Percentiles rank a stretch among this genome's conserved stretches.
Conservation (phyloP, 2,113 vertebrate genomes). For the Rhipidura dahli region DNA sequence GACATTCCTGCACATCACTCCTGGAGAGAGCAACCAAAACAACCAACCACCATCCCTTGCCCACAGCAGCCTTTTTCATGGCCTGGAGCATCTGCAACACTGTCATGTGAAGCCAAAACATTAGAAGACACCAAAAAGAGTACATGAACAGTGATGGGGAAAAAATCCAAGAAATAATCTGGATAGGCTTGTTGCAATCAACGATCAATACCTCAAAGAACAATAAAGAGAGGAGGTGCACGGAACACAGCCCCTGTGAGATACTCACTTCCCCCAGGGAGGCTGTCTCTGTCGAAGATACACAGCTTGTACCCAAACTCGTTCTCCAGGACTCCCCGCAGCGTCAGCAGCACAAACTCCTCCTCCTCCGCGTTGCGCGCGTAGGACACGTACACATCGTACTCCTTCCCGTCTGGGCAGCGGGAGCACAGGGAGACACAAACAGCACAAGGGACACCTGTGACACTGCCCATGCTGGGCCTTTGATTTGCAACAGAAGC, state of each 20-base stretch:
- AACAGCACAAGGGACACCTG: neutral
- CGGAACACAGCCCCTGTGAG: neutral
- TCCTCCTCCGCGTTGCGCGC: conserved; percentile 92
- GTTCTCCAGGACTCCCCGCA: conserved; percentile 87
- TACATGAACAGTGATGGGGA: neutral
- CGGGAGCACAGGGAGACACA: neutral
- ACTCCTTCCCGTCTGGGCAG: conserved; percentile 88
- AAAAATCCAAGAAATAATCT: neutral
- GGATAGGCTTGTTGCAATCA: neutral
- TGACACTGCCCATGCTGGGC: neutral
- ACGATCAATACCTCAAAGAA: neutral
- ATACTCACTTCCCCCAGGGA: conserved; percentile 96
- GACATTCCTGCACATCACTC: neutral
- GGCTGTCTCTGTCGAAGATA: conserved; percentile 95
- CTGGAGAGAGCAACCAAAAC: neutral
- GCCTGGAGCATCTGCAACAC: neutral
- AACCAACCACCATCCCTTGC: neutral
- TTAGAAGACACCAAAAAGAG: neutral
- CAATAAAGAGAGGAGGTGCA: neutral
- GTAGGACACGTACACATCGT: conserved; percentile 94
- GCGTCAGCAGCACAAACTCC: conserved; percentile 87
- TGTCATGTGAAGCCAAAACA: neutral
- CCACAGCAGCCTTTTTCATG: neutral
- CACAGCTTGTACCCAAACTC: conserved; percentile 94
- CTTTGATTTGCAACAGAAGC: neutral